Evolutionary conservation across 1,140 invertebrate species (phyloP).

Genomic region (Harpegnathos saltator): DNA sequence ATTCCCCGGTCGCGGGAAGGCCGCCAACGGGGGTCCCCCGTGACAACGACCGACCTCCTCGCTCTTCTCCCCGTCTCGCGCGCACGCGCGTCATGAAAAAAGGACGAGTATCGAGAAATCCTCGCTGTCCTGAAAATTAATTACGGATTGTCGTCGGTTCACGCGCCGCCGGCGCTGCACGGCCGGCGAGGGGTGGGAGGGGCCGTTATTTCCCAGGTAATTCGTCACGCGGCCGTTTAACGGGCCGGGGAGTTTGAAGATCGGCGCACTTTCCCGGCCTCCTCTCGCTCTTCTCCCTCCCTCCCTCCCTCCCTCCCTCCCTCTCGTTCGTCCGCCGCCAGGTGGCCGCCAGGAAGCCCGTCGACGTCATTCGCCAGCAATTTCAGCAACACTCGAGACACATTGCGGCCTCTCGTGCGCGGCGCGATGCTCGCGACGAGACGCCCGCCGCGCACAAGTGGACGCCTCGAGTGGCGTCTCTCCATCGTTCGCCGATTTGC

Average conservation of each 20-base stretch:
- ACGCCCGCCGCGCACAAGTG: slow-evolving; percentile 57
- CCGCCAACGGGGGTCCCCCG: slow-evolving; percentile 6
- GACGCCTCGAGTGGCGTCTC: slow-evolving; percentile 61
- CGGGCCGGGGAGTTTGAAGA: background rate
- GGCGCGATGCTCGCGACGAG: slow-evolving; percentile 28
- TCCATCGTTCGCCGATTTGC: slow-evolving; percentile 56
- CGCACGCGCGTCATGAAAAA: slow-evolving; percentile 26
- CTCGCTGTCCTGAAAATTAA: slow-evolving; percentile 64
- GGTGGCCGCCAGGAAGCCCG: slow-evolving; percentile 30
- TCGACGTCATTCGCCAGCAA: slow-evolving; percentile 64
- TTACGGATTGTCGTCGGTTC: slow-evolving; percentile 58
- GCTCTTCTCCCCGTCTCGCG: slow-evolving; percentile 21
- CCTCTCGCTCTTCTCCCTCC: too few species aligned
- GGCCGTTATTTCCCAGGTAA: slow-evolving; percentile 61
- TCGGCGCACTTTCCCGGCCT: background rate
- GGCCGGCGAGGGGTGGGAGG: background rate
- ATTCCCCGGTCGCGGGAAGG: slow-evolving; percentile 52
- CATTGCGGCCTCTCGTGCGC: slow-evolving; percentile 9
- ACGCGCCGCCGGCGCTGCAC: background rate
- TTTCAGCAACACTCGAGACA: slow-evolving; percentile 72
- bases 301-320: too few species aligned
- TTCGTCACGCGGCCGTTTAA: slow-evolving; percentile 65
- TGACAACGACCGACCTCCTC: background rate
- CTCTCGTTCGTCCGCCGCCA: too few species aligned
- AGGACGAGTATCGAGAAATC: slow-evolving; percentile 61